Percentiles rank a stretch among this genome's conserved stretches.
Conservation (phyloP, 2,113 vertebrate species). For the Bungarus multicinctus region DNA sequence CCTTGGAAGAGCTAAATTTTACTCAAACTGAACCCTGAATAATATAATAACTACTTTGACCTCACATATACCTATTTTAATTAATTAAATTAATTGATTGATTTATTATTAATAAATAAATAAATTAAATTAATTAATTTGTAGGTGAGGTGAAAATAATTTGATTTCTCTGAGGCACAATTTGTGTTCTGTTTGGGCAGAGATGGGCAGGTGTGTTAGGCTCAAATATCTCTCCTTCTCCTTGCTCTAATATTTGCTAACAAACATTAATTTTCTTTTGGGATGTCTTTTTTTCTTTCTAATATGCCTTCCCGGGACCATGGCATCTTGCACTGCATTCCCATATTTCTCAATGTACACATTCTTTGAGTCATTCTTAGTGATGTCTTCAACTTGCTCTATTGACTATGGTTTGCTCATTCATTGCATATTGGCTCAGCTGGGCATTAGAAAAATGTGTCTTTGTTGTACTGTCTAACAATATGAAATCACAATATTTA, state of each 20-base stretch:
- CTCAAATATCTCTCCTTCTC: background rate
- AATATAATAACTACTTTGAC: background rate
- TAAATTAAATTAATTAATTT: background rate
- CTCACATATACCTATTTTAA: background rate
- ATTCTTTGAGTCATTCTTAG: conserved; percentile 59
- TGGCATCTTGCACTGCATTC: conserved; percentile 39
- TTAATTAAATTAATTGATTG: background rate
- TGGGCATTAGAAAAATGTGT: conserved; percentile 62
- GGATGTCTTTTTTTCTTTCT: background rate
- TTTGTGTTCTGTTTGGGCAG: background rate
- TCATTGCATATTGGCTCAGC: conserved; percentile 70
- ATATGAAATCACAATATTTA: conserved; percentile 68
- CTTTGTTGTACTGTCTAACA: conserved; percentile 65
- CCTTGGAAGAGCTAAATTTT: background rate
- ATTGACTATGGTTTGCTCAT: conserved; percentile 66
- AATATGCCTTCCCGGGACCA: conserved; percentile 5
- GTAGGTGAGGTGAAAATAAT: background rate
- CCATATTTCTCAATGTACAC: conserved; percentile 54
- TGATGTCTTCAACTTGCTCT: conserved; percentile 61
- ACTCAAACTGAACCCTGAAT: background rate
- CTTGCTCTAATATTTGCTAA: background rate
- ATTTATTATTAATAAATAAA: background rate
- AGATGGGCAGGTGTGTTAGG: background rate
- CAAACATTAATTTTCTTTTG: conserved; percentile 22
- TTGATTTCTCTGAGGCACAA: background rate